Evolutionary conservation across 64 coral and sea anemone genomes (phyloP), one percentile per base, ranked within the genome.

Genomic region (Catalaphyllia jardinei): DNA sequence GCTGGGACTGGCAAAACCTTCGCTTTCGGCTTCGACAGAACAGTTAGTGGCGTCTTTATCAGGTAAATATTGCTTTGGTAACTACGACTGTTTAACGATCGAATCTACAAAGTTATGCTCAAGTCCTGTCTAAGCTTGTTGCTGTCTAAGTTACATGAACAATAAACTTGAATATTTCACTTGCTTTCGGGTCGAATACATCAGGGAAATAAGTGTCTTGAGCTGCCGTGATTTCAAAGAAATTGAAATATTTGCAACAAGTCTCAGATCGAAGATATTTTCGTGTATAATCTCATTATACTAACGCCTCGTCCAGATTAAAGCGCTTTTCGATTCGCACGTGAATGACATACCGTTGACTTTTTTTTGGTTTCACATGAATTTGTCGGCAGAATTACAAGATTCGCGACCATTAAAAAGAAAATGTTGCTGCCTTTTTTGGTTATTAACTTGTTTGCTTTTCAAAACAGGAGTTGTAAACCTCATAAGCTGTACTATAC

Each of bases 41-140:
- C 33, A 85, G 16, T 42, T 85, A 51, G 63, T 69, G n/a, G 81
- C 63, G 3, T 71, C 81, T 65, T 85, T 85, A 25, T 85, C 81
- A 85, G 81, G 81, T 85, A 28, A 27, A 85, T 10, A 13, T n/a
- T 67, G 2, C 25, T 57, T 57, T 71, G 31, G 62, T 51, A 50
- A 51, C 15, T 28, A 4, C 11, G 51, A 71, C 54, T 61, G 52
- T 80, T 61, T 61, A 51, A 31, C 31, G 28, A 27, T 80, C 55
- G 62, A 8, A 28, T 59, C 13, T 59, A 30, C 12, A 25, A 27
- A 69, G 65, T 27, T n/a, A 25, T 14, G 54, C 10, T 57, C 42
- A 46, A 46, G 42, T 7, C 42, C 42, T 46, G 42, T 46, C 42
- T 46, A 46, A 46, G 2, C 42, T 46, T 57, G 10, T 55, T n/a